Evolutionary conservation across 1,140 invertebrate genomes (phyloP).

Genomic region (Dreissena polymorpha): DNA sequence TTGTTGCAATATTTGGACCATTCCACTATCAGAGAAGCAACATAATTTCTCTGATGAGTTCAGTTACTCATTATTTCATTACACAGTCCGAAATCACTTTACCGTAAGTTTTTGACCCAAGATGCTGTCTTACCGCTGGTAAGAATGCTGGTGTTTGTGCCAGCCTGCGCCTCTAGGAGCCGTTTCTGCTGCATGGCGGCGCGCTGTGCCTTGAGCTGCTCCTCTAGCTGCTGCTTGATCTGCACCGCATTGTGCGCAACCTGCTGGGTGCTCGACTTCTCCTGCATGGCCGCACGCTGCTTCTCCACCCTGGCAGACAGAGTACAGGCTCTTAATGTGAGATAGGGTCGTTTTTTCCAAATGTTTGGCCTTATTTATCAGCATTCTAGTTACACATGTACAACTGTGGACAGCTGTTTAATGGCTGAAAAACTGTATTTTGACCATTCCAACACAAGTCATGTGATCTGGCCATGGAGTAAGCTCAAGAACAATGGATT

Average conservation of each 20-base stretch:
- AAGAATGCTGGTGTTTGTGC: conserved; percentile 54
- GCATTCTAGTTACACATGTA: too few relatives aligned
- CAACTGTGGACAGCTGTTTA: too few relatives aligned
- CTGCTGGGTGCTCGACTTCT: conserved; percentile 68
- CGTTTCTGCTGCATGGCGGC: conserved; percentile 93
- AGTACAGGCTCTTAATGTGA: neutral
- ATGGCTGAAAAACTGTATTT: too few relatives aligned
- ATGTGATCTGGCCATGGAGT: too few relatives aligned
- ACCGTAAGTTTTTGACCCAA: conserved; percentile 15
- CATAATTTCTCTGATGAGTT: too few relatives aligned
- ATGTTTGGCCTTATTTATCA: too few relatives aligned
- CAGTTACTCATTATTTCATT: too few relatives aligned
- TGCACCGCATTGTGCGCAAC: conserved; percentile 84
- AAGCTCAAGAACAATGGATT: too few relatives aligned
- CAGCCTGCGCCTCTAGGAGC: conserved; percentile 77
- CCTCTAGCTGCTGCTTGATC: conserved; percentile 95
- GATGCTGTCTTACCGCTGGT: conserved; percentile 32
- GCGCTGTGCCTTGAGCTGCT: conserved; percentile 91
- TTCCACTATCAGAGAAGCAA: too few relatives aligned
- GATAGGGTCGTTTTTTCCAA: neutral
- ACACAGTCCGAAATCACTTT: too few relatives aligned
- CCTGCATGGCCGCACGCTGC: conserved; percentile 72
- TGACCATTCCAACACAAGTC: too few relatives aligned
- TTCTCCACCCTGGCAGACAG: conserved; percentile 71
- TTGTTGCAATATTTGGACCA: too few relatives aligned